Conservation (phyloP, 2,113 vertebrate species). For the Corythornis cristatus region DNA sequence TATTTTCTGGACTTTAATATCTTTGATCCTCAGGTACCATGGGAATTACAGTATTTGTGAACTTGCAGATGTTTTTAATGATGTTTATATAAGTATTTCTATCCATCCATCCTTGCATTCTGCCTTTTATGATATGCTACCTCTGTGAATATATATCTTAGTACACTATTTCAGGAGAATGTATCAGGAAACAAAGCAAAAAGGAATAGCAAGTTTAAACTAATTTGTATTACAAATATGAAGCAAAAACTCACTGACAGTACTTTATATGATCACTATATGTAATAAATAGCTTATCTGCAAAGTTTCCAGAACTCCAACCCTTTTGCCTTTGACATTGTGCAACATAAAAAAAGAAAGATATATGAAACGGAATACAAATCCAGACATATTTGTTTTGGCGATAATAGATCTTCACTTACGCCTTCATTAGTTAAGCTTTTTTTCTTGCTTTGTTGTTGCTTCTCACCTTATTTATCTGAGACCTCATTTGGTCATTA, state of each 20-base stretch:
- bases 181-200: not conserved
- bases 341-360: not conserved
- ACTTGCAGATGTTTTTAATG: not conserved
- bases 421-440: not conserved
- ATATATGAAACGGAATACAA: not conserved
- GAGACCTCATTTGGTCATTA: not conserved
- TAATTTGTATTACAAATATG: not conserved
- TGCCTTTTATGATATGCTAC: not conserved
- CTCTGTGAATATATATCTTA: not conserved
- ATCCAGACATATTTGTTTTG: not conserved
- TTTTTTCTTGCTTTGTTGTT: not conserved
- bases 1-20: not conserved
- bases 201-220: not conserved
- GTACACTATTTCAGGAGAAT: not conserved
- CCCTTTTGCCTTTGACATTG: not conserved
- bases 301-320: not conserved
- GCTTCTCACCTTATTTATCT: not conserved
- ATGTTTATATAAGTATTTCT: not conserved
- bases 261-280: not conserved
- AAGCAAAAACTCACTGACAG: not conserved
- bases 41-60: not conserved
- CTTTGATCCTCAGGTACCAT: not conserved
- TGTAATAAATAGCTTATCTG: not conserved
- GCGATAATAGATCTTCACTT: not conserved
- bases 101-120: not conserved